phyloP scores from a whole-genome alignment of 2,797 vertebrate genomes.

The Streptopelia turtur region DNA sequence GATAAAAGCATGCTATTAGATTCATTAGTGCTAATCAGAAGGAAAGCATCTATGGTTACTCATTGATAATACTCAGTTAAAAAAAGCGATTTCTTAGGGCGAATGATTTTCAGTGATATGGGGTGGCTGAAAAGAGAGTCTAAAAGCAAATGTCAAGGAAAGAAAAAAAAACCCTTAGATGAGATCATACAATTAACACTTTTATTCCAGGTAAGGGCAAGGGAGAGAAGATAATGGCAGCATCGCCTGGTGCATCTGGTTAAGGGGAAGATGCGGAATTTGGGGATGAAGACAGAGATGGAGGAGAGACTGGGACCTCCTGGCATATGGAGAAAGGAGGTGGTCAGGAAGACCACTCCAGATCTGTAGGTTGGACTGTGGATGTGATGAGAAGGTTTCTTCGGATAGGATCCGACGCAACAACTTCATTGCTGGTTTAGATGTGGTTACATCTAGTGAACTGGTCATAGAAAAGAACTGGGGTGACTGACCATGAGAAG shows the following conservation, averaged over 20 bases:
- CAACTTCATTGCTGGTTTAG: not conserved
- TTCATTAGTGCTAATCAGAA: slow-evolving; percentile 70
- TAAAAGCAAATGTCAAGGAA: slow-evolving; percentile 43
- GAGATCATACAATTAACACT: slow-evolving; percentile 3
- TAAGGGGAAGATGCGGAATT: not conserved
- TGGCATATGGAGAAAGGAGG: not conserved
- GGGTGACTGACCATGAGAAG: not conserved
- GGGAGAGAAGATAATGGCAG: not conserved
- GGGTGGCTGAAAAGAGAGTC: not conserved
- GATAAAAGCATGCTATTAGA: slow-evolving; percentile 56
- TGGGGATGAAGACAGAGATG: not conserved
- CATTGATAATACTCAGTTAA: slow-evolving; percentile 18
- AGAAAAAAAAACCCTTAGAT: not conserved
- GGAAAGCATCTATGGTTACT: slow-evolving; percentile 30
- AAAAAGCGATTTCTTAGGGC: slow-evolving; percentile 1
- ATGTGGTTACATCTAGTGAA: not conserved
- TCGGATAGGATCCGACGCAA: not conserved
- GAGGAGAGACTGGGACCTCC: not conserved
- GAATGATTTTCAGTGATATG: not conserved
- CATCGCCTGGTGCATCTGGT: not conserved
- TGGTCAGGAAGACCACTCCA: not conserved
- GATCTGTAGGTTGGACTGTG: not conserved
- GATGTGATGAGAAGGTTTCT: not conserved
- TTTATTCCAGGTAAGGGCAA: not conserved
- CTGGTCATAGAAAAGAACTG: not conserved